These are phyloP conservation scores for Eclectus roratus DNA, from an alignment of 2,113 vertebrate genomes.

Conservation along the genomic window DNA sequence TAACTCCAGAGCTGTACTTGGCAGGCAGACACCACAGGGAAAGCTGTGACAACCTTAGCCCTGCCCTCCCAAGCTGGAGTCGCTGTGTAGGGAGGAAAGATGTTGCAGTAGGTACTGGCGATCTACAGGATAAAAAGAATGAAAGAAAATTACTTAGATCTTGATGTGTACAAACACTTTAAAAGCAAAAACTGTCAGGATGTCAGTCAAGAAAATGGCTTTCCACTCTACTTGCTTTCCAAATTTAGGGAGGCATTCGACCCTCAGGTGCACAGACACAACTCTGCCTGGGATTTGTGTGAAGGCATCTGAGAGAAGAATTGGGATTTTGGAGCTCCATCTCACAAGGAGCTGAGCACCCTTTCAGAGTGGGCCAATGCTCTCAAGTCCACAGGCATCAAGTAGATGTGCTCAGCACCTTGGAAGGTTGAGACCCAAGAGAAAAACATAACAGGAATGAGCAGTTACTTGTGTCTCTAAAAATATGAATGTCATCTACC, in stretches of 20 bases:
- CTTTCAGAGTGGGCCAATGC: not conserved
- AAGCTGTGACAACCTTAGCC: slow-evolving; percentile 86
- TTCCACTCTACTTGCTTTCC: slow-evolving; percentile 70
- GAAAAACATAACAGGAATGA: slow-evolving; percentile 18
- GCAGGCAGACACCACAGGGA: slow-evolving; percentile 89
- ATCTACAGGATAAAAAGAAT: slow-evolving; percentile 88
- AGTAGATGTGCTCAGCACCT: slow-evolving; percentile 26
- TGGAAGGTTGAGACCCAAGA: slow-evolving; percentile 30
- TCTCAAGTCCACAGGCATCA: not conserved
- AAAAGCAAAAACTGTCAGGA: slow-evolving; percentile 79
- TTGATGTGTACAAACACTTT: slow-evolving; percentile 81
- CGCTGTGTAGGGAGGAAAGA: slow-evolving; percentile 89
- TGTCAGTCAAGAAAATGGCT: slow-evolving; percentile 68
- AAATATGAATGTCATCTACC: slow-evolving; percentile 25
- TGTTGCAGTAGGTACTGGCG: slow-evolving; percentile 89
- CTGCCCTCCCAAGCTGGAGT: slow-evolving; percentile 89
- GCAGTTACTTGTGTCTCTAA: slow-evolving; percentile 14
- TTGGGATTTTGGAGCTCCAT: slow-evolving; percentile 10
- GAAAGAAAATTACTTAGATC: slow-evolving; percentile 86
- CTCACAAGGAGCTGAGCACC: slow-evolving; percentile 21
- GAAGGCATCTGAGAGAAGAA: slow-evolving; percentile 51
- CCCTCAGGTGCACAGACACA: slow-evolving; percentile 47
- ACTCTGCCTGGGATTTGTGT: slow-evolving; percentile 59
- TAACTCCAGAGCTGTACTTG: slow-evolving; percentile 88
- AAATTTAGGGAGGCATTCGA: slow-evolving; percentile 8